phyloP scores from a whole-genome alignment of 2,888 invertebrate genomes.

The Morpho helenor region DNA sequence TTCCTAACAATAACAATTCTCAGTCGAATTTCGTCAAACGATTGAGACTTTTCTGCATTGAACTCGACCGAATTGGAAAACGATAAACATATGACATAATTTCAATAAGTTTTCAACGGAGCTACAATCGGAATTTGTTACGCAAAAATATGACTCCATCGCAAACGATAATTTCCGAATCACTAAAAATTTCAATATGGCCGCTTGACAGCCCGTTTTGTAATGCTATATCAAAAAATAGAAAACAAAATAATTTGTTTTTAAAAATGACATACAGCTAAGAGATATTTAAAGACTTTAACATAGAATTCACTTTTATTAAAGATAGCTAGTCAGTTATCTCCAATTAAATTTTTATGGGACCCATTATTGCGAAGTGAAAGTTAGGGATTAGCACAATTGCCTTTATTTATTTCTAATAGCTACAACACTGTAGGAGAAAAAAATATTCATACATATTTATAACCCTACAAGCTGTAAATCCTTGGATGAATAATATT shows the following conservation, averaged over 20 bases:
- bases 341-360: too few species aligned
- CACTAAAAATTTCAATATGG: conserved; percentile 69
- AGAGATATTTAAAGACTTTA: too few species aligned
- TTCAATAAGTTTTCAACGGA: conserved; percentile 71
- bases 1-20: conserved; percentile 56
- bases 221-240: conserved; percentile 38
- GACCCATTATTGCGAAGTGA: too few species aligned
- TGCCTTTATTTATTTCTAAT: too few species aligned
- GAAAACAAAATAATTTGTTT: background rate
- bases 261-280: too few species aligned
- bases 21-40: conserved; percentile 74
- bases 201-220: conserved; percentile 33
- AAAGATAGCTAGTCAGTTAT: too few species aligned
- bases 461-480: too few species aligned
- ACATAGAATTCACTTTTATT: too few species aligned
- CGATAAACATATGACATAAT: conserved; percentile 73
- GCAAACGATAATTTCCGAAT: conserved; percentile 74
- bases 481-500: too few species aligned
- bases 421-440: too few species aligned
- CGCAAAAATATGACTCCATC: conserved; percentile 77
- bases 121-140: conserved; percentile 69
- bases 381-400: too few species aligned
- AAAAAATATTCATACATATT: too few species aligned
- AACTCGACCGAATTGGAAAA: conserved; percentile 66
- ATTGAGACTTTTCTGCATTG: conserved; percentile 69